These are phyloP conservation scores for Jacana jacana DNA, from an alignment of 2,113 vertebrate species.

Conservation along the genomic window DNA sequence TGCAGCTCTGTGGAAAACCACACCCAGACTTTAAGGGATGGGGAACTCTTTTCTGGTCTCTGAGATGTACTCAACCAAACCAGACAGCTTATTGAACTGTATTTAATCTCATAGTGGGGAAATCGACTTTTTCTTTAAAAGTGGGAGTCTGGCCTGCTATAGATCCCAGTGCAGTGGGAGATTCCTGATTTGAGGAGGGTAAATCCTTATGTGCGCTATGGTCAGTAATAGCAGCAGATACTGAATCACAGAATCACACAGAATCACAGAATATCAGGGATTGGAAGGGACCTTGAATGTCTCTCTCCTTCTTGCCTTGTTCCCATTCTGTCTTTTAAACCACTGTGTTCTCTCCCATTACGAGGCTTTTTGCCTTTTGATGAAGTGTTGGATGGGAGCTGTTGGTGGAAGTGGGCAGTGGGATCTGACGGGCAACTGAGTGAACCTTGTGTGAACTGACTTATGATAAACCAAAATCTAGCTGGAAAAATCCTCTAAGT, in stretches of 20 bases:
- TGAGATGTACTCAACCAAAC: neutral
- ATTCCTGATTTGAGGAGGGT: neutral
- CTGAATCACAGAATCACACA: too few species aligned
- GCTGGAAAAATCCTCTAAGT: neutral
- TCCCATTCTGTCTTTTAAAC: neutral
- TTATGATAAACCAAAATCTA: neutral
- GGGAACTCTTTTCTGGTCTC: neutral
- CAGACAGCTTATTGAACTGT: neutral
- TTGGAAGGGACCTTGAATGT: too few species aligned
- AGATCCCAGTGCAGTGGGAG: neutral
- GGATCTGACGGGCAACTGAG: neutral
- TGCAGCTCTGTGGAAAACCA: neutral
- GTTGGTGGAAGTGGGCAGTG: neutral
- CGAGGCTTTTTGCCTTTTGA: neutral
- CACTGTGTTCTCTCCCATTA: neutral
- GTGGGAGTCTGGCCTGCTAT: rapidly evolving
- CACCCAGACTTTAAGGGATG: rapidly evolving
- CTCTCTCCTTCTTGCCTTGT: neutral
- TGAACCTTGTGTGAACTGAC: neutral
- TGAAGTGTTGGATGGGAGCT: neutral
- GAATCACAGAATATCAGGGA: too few species aligned
- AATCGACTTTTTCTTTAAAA: neutral
- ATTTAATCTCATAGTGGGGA: neutral
- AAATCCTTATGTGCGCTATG: neutral
- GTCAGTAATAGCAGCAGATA: neutral